Evolutionary conservation across 2,113 vertebrate species (phyloP).

Genomic region (Limnothrissa miodon): DNA sequence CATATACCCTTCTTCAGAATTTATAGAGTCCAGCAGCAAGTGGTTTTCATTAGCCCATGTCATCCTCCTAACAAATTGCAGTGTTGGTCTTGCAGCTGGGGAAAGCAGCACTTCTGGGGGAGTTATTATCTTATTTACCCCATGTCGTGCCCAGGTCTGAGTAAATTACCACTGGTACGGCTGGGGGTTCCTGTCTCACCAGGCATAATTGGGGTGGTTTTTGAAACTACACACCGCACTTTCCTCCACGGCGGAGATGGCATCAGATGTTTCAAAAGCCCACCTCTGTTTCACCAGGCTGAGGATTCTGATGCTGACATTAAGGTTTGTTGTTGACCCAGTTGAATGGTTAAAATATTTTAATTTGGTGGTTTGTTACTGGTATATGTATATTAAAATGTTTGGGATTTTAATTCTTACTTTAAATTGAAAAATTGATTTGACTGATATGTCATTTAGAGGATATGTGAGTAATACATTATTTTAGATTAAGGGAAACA

Average conservation of each 20-base stretch:
- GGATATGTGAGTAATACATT: too few species aligned
- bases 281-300: not conserved
- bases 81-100: slow-evolving; percentile 78
- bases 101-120: slow-evolving; percentile 54
- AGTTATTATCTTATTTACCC: slow-evolving; percentile 41
- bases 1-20: slow-evolving; percentile 43
- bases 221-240: not conserved
- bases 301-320: not conserved
- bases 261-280: not conserved
- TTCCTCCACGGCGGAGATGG: not conserved
- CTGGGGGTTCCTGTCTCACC: not conserved
- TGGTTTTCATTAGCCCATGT: slow-evolving; percentile 89
- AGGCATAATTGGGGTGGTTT: not conserved
- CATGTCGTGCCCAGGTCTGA: slow-evolving; percentile 31
- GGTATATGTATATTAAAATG: not conserved
- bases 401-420: not conserved
- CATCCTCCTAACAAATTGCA: slow-evolving; percentile 86
- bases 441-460: not conserved
- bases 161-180: slow-evolving; percentile 22
- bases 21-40: slow-evolving; percentile 82
- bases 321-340: not conserved
- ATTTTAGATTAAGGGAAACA: too few species aligned
- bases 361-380: not conserved
- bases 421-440: not conserved
- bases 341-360: not conserved